phyloP scores from a whole-genome alignment of 92 coral and sea anemone species.

The Porites evermanni region DNA sequence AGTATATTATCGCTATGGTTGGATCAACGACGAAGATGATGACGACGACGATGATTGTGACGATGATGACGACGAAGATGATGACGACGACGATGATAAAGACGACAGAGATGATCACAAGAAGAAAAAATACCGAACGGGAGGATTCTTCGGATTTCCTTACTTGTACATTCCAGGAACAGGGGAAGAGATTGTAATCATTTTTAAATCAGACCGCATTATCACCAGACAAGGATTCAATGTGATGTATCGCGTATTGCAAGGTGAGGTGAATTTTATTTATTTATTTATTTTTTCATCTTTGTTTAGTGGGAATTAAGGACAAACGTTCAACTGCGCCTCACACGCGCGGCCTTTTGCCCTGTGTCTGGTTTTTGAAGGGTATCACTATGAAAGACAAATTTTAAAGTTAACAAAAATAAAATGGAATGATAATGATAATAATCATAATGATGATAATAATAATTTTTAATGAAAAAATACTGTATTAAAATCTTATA shows the following conservation, averaged over 20 bases:
- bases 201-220: constrained; percentile 29
- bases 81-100: constrained; percentile 39
- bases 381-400: too few relatives aligned
- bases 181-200: constrained; percentile 27
- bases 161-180: constrained; percentile 29
- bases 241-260: constrained; percentile 22
- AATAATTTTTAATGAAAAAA: too few relatives aligned
- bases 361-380: too few relatives aligned
- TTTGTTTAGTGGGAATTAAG: too few relatives aligned
- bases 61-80: constrained; percentile 43
- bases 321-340: too few relatives aligned
- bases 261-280: not conserved
- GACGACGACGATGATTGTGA: constrained; percentile 12
- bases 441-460: too few relatives aligned
- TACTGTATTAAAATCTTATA: too few relatives aligned
- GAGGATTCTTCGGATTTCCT: constrained; percentile 34
- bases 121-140: constrained; percentile 14
- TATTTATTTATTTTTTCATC: too few relatives aligned
- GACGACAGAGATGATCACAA: not conserved
- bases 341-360: too few relatives aligned
- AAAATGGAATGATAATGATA: too few relatives aligned
- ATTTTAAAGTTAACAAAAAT: too few relatives aligned
- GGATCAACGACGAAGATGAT: constrained; percentile 13
- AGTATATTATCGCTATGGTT: constrained; percentile 6
- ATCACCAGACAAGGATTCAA: constrained; percentile 28